phyloP scores from a whole-genome alignment of 1,140 invertebrate species.

The Plodia interpunctella region DNA sequence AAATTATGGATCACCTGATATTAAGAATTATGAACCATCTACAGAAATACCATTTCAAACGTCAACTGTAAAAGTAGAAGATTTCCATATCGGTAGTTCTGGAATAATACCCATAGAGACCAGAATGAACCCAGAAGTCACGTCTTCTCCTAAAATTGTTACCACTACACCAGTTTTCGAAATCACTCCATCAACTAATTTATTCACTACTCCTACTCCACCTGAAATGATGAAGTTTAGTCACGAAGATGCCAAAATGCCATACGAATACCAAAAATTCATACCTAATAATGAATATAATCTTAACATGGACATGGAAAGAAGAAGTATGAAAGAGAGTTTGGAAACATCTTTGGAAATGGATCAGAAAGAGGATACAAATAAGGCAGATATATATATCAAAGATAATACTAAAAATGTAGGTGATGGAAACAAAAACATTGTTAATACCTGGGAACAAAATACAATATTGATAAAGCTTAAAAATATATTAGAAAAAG shows the following conservation, averaged over 20 bases:
- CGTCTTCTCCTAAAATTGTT: constrained; percentile 27
- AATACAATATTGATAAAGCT: constrained; percentile 46
- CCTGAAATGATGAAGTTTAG: constrained; percentile 63
- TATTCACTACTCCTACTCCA: constrained; percentile 25
- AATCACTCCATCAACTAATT: constrained; percentile 16
- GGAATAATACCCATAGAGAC: constrained; percentile 48
- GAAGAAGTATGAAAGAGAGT: constrained; percentile 19
- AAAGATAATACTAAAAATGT: neutral
- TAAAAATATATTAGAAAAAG: constrained; percentile 31
- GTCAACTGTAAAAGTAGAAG: constrained; percentile 45
- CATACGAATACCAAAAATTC: constrained; percentile 46
- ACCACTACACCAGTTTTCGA: constrained; percentile 36
- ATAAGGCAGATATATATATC: neutral
- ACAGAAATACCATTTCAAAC: constrained; percentile 28
- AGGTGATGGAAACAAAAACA: neutral
- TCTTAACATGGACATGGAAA: constrained; percentile 9
- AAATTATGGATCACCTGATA: constrained; percentile 14
- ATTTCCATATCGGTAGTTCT: constrained; percentile 60
- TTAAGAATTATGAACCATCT: neutral
- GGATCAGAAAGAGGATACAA: constrained; percentile 13
- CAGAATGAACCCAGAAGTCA: constrained; percentile 20
- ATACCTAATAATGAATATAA: constrained; percentile 18
- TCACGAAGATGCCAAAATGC: constrained; percentile 59
- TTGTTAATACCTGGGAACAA: constrained; percentile 15
- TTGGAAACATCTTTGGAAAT: constrained; percentile 13